Percentiles rank a stretch among this genome's conserved stretches.
Conservation (phyloP, 2,113 vertebrate species). For the Mormoops blainvillei region DNA sequence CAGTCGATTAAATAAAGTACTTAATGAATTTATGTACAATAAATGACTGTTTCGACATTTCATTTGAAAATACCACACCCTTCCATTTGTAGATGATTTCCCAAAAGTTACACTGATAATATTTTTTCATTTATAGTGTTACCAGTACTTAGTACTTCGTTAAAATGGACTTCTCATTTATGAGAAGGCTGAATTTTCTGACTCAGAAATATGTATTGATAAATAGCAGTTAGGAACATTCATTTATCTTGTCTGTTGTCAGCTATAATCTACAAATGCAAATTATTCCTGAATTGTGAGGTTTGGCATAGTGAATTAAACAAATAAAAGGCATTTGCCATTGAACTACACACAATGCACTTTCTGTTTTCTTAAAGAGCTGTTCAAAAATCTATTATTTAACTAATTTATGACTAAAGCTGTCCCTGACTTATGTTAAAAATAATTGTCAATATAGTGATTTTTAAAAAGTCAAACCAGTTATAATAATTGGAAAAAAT, state of each 20-base stretch:
- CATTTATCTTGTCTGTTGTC: constrained; percentile 43
- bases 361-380: constrained; percentile 19
- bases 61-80: not conserved
- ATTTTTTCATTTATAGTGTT: not conserved
- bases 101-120: constrained; percentile 24
- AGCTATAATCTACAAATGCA: constrained; percentile 16
- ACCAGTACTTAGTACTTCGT: not conserved
- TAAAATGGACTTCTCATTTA: constrained; percentile 17
- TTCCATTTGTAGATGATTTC: constrained; percentile 14
- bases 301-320: constrained; percentile 30
- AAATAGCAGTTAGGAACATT: constrained; percentile 1
- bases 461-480: not conserved
- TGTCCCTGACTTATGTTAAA: not conserved
- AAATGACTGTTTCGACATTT: constrained; percentile 45
- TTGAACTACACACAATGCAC: not conserved
- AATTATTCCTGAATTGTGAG: constrained; percentile 23
- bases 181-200: constrained; percentile 1
- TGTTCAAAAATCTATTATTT: constrained; percentile 38
- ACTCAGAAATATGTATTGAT: constrained; percentile 24
- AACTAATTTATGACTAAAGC: not conserved
- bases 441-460: not conserved
- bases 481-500: not conserved
- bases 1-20: constrained; percentile 66
- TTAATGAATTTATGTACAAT: constrained; percentile 61
- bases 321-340: not conserved